Base-by-base conservation (phyloP, 2,888 invertebrate species). In the Ectropis crepuscularia region DNA sequence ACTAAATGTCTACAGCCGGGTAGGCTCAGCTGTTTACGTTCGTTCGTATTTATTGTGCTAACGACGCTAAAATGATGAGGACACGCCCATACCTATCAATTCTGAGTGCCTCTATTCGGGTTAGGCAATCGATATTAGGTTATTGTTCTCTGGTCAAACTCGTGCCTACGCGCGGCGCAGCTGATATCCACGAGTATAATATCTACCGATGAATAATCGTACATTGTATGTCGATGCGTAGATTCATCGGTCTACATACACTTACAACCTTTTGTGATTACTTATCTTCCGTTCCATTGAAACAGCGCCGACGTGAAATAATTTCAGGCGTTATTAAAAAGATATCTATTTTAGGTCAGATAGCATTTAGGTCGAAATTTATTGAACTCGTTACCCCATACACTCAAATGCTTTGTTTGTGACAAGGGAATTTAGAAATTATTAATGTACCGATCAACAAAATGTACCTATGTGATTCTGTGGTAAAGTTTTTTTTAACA, bases 11-110 rank as follows among this genome's bases (percentile, higher is more conserved):
- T 37, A 51, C 46, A 36, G 16, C 43, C 6, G 11, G 8, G 2
- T 36, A 38, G 8, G 49, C 12, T 9, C 16, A 12, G 57, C 16
- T 61, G 61, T 61, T 62, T 62, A 58, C 62, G n/a, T 12, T 53
- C 12, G 11, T 45, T 12, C 53, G 48, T 70, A 65, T 46, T 46
- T 63, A 69, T 67, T 63, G 61, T 65, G 62, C 54, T 63, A 66
- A 66, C 63, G 63, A 68, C 68, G 62, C 65, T 70, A 53, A 57
- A 69, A 64, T 69, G 69, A 70, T 68, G 60, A 61, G 62, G 63
- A 45, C 69, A 67, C 72, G 53, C 72, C 72, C 63, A 58, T 63
- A 54, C 66, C 66, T 62, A 69, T 72, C 65, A 69, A 61, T 57
- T 57, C 39, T 49, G 59, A 70, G 69, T 69, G 70, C 61, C 57